These are phyloP conservation scores for Seladonia tumulorum DNA, from an alignment of 2,888 invertebrate genomes.

Conservation along the genomic window DNA sequence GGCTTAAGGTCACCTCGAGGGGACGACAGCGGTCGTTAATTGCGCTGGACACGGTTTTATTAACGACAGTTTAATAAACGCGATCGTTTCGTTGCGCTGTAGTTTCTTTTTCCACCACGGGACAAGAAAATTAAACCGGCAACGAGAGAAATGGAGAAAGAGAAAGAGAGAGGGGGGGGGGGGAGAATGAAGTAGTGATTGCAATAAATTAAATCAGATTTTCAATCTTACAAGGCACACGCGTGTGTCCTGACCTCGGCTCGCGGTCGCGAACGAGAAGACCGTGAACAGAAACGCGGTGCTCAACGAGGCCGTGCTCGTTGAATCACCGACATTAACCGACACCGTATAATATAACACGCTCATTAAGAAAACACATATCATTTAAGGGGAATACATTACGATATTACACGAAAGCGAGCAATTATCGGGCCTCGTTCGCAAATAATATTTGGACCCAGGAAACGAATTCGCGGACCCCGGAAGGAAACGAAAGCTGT, in stretches of 20 bases:
- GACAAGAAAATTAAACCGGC: conserved; percentile 14
- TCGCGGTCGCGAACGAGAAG: conserved; percentile 73
- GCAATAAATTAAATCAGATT: conserved; percentile 79
- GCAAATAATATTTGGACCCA: conserved; percentile 3
- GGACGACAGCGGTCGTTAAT: neutral
- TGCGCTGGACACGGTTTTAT: conserved; percentile 3
- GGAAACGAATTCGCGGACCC: conserved; percentile 32
- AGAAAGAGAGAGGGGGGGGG: conserved; percentile 35
- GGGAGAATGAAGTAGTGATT: conserved; percentile 50
- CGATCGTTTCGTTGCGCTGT: conserved; percentile 6
- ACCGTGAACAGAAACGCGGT: conserved; percentile 70
- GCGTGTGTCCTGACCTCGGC: conserved; percentile 72
- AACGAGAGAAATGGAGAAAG: neutral
- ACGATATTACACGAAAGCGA: conserved; percentile 50
- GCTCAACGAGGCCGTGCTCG: conserved; percentile 68
- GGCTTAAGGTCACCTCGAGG: too few relatives aligned
- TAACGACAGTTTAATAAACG: conserved; percentile 9
- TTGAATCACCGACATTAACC: conserved; percentile 39
- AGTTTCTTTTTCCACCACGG: neutral
- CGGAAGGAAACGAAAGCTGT: neutral
- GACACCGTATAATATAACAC: conserved; percentile 48
- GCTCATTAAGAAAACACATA: conserved; percentile 57
- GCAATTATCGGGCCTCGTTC: conserved; percentile 43
- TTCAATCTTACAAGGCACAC: conserved; percentile 77
- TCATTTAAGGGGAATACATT: conserved; percentile 46